These are phyloP conservation scores for Moxostoma hubbsi DNA, from an alignment of 2,797 vertebrate genomes.

Conservation along the genomic window DNA sequence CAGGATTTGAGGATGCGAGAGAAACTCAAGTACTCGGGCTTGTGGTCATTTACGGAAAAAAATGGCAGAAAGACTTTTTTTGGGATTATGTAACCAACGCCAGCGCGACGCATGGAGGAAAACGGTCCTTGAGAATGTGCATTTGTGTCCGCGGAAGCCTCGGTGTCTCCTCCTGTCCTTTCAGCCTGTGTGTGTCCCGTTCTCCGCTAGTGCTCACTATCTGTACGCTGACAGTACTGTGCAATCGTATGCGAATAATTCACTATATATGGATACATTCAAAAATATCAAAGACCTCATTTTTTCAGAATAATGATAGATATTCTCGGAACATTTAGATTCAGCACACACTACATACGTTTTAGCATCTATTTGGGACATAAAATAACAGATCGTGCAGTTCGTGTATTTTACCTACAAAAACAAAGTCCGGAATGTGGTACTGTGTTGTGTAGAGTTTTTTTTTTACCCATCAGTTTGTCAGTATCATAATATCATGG, in stretches of 20 bases:
- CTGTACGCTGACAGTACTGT: not conserved
- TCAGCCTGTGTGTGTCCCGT: not conserved
- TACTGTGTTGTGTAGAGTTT: not conserved
- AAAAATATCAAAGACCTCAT: not conserved
- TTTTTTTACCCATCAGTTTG: not conserved
- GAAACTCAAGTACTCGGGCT: not conserved
- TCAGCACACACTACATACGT: not conserved
- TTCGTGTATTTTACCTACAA: not conserved
- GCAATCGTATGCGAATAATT: conserved; percentile 23
- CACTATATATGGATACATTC: not conserved
- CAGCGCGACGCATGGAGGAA: not conserved
- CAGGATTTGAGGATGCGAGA: conserved; percentile 13
- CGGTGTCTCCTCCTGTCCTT: not conserved
- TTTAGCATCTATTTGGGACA: not conserved
- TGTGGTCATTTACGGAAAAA: conserved; percentile 2
- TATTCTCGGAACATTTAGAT: not conserved
- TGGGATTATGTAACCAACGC: conserved; percentile 15
- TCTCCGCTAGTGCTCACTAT: not conserved
- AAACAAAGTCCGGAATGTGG: not conserved
- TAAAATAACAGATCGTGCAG: not conserved
- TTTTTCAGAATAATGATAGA: not conserved
- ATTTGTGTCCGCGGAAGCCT: not conserved
- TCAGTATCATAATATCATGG: not conserved
- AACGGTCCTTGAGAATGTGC: not conserved
- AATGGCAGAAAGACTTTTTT: not conserved